Evolutionary conservation across 2,797 vertebrate genomes (phyloP).

Genomic region (Miichthys miiuy): DNA sequence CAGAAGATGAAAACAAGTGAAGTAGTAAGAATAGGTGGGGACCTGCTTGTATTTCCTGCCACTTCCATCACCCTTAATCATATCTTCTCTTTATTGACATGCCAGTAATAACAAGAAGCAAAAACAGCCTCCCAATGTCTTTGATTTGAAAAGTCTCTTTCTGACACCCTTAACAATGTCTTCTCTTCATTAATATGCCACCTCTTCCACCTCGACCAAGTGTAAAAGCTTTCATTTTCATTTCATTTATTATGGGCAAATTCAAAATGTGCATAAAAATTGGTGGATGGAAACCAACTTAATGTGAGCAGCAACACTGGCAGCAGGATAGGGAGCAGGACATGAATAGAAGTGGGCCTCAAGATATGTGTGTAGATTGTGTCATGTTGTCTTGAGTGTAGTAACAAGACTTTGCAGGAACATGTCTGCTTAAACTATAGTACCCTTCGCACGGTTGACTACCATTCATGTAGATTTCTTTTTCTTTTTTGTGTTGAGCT

Average conservation of each 20-base stretch:
- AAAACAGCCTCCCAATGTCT: conserved; percentile 10
- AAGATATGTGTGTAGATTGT: background rate
- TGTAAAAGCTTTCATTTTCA: conserved; percentile 66
- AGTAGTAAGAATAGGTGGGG: conserved; percentile 5
- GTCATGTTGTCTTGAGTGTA: background rate
- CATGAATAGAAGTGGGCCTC: background rate
- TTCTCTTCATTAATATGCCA: conserved; percentile 46
- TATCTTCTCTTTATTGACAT: conserved; percentile 42
- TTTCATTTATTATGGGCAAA: conserved; percentile 58
- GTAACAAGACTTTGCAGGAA: background rate
- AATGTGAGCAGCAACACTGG: conserved; percentile 15
- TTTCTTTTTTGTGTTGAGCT: background rate
- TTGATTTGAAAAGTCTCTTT: conserved; percentile 39
- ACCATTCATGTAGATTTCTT: too few species aligned
- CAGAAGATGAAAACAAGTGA: conserved; percentile 10
- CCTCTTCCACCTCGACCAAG: conserved; percentile 51
- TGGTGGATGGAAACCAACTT: conserved; percentile 23
- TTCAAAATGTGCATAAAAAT: conserved; percentile 50
- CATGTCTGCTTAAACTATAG: background rate
- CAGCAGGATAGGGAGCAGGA: conserved; percentile 13
- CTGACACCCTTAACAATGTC: conserved; percentile 32
- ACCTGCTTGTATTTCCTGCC: conserved; percentile 36
- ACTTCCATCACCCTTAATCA: conserved; percentile 37
- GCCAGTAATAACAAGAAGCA: conserved; percentile 21
- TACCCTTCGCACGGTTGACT: background rate